A percentile compares a stretch with the other conserved stretches of the same genome.
These are phyloP conservation scores for Melieria omissa DNA, from an alignment of 2,888 invertebrate genomes.

Conservation along the genomic window DNA sequence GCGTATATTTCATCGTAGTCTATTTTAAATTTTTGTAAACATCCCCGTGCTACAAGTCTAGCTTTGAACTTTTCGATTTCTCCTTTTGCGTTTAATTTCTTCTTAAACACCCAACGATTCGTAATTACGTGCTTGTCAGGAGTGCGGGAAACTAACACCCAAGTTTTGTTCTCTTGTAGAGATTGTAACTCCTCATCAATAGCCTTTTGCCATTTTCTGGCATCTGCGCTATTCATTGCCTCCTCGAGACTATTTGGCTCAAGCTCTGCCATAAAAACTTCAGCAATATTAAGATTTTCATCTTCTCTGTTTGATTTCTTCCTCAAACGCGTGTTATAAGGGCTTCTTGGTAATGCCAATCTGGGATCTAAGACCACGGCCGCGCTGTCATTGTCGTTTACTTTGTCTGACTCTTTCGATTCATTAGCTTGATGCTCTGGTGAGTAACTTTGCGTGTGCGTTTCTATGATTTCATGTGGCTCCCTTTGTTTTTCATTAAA, in stretches of 20 bases:
- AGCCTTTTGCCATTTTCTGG: neutral
- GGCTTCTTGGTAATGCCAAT: slow-evolving; percentile 16
- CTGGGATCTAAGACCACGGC: neutral
- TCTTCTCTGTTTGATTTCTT: slow-evolving; percentile 8
- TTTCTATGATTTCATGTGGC: slow-evolving; percentile 5
- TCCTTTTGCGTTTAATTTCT: slow-evolving; percentile 36
- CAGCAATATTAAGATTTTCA: slow-evolving; percentile 1
- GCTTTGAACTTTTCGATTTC: slow-evolving; percentile 35
- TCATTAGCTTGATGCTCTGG: neutral
- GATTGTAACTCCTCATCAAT: slow-evolving; percentile 24
- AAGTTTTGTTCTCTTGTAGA: slow-evolving; percentile 27
- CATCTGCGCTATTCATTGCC: slow-evolving; percentile 19
- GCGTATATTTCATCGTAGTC: slow-evolving; percentile 46
- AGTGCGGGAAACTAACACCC: slow-evolving; percentile 22
- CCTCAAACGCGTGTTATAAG: slow-evolving; percentile 17
- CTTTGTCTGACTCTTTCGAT: neutral
- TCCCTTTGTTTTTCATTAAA: slow-evolving; percentile 19
- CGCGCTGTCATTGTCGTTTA: neutral
- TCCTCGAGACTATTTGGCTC: slow-evolving; percentile 32
- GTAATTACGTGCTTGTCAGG: slow-evolving; percentile 23
- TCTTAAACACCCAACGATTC: slow-evolving; percentile 41
- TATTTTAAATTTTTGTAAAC: slow-evolving; percentile 41
- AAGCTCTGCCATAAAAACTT: slow-evolving; percentile 18
- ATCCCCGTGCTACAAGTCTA: slow-evolving; percentile 37
- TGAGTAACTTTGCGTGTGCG: neutral